Conservation (phyloP, 2,797 vertebrate genomes). For the Dendrocincla tyrannina region DNA sequence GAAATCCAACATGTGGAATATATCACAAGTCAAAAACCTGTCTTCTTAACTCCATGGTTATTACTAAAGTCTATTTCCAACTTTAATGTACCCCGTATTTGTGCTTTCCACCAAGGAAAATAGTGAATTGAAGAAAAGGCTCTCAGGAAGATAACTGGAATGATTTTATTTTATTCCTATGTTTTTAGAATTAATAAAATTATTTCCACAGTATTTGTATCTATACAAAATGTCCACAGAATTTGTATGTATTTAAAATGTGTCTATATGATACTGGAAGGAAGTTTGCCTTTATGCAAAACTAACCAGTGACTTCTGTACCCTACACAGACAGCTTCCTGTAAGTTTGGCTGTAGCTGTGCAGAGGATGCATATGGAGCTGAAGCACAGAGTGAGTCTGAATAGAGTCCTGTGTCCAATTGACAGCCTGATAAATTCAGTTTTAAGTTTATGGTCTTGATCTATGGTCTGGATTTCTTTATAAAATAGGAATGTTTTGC, state of each 20-base stretch:
- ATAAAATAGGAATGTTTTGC: neutral
- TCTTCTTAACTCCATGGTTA: neutral
- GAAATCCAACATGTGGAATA: neutral
- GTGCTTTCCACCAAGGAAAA: neutral
- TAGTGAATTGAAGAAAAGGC: neutral
- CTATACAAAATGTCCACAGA: neutral
- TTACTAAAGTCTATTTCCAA: neutral
- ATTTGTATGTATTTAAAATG: neutral
- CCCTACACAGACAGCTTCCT: slow-evolving; percentile 55
- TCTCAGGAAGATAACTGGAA: neutral
- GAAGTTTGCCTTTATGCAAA: neutral
- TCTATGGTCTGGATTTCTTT: neutral
- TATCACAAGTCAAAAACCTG: neutral
- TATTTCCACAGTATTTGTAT: neutral
- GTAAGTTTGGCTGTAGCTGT: slow-evolving; percentile 67
- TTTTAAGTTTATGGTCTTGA: neutral
- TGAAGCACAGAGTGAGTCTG: slow-evolving; percentile 65
- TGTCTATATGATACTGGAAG: neutral
- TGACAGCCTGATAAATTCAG: neutral
- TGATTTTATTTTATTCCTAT: neutral
- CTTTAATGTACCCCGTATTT: neutral
- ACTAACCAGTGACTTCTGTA: slow-evolving; percentile 26
- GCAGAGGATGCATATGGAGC: slow-evolving; percentile 59
- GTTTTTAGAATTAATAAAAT: neutral
- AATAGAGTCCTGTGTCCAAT: neutral